Percentiles rank a stretch among this genome's conserved stretches.
These are phyloP conservation scores for Sphaeramia orbicularis DNA, from an alignment of 2,797 vertebrate genomes.

Conservation along the genomic window DNA sequence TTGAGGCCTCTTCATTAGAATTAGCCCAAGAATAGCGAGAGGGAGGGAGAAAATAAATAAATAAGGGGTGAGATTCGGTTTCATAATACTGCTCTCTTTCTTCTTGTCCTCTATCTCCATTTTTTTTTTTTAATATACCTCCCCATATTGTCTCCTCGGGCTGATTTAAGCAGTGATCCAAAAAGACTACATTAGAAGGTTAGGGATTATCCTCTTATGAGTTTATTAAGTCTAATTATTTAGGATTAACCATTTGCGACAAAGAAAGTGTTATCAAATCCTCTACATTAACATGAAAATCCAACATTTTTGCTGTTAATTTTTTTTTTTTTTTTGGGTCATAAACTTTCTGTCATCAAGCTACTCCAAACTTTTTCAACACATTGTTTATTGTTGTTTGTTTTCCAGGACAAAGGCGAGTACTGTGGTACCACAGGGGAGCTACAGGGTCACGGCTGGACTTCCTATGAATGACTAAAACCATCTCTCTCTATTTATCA, in stretches of 20 bases:
- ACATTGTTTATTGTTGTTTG: constrained; percentile 56
- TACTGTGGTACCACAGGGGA: constrained; percentile 49
- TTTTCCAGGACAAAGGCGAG: constrained; percentile 59
- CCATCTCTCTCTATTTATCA: constrained; percentile 80
- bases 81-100: constrained; percentile 61
- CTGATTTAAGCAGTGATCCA: constrained; percentile 73
- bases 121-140: background rate
- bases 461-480: constrained; percentile 60
- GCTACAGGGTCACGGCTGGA: constrained; percentile 68
- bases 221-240: constrained; percentile 68
- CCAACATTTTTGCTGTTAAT: background rate
- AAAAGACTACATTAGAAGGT: constrained; percentile 59
- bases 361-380: constrained; percentile 36
- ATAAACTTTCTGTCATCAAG: background rate
- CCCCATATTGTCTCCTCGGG: constrained; percentile 44
- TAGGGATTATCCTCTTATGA: constrained; percentile 66
- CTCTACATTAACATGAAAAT: background rate
- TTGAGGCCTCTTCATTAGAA: constrained; percentile 90
- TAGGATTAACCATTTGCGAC: constrained; percentile 55
- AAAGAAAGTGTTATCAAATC: constrained; percentile 39
- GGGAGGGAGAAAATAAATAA: constrained; percentile 72
- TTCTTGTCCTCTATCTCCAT: constrained; percentile 7
- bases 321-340: background rate
- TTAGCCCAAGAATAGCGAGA: constrained; percentile 71
- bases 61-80: constrained; percentile 71